Evolutionary conservation across 2,113 vertebrate species (phyloP).

Genomic region (Sitta europaea): DNA sequence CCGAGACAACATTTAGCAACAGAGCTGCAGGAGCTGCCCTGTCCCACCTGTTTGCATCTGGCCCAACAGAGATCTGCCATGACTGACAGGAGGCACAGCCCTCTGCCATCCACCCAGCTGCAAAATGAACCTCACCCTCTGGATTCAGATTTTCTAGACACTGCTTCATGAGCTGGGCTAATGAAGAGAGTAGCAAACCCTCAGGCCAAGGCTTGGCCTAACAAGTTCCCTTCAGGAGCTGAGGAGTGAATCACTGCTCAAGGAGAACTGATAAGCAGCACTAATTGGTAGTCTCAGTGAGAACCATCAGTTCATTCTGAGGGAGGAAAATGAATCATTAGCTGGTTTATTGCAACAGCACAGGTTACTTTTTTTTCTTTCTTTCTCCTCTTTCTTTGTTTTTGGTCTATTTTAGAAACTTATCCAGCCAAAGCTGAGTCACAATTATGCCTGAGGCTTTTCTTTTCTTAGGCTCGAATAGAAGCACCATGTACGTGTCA

Average conservation of each 20-base stretch:
- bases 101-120: neutral
- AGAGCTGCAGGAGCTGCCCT: neutral
- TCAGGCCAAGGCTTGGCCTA: neutral
- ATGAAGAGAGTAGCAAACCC: neutral
- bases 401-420: neutral
- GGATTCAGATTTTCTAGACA: neutral
- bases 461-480: neutral
- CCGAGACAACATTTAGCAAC: accelerated
- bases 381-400: neutral
- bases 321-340: neutral
- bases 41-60: neutral
- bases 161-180: neutral
- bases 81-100: neutral
- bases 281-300: neutral
- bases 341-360: neutral
- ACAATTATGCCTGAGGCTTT: neutral
- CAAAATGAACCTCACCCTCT: neutral
- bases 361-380: neutral
- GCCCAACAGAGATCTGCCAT: neutral
- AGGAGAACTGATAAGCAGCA: neutral
- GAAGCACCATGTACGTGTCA: neutral
- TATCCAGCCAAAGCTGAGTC: neutral
- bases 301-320: neutral
- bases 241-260: neutral
- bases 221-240: neutral